These are phyloP conservation scores for Poeciliopsis turrubarensis DNA, from an alignment of 2,113 vertebrate species.

Conservation along the genomic window DNA sequence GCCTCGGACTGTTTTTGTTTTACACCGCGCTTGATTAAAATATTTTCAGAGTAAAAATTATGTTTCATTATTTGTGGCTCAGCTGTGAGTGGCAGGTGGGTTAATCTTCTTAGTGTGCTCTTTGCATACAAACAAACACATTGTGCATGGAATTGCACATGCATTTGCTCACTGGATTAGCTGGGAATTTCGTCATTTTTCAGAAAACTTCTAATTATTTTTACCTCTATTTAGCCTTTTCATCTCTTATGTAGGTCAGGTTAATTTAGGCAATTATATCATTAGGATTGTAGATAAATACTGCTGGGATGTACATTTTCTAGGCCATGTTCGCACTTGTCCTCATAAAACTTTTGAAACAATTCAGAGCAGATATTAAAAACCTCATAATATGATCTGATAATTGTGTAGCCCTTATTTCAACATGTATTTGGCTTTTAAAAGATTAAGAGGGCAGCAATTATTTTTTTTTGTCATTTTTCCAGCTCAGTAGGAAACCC, in stretches of 20 bases:
- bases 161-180: neutral
- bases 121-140: neutral
- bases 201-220: constrained; percentile 2
- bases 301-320: constrained; percentile 8
- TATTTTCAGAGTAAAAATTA: neutral
- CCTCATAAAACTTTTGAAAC: neutral
- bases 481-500: constrained; percentile 9
- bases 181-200: neutral
- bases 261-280: constrained; percentile 3
- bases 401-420: neutral
- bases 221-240: constrained; percentile 11
- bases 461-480: neutral
- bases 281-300: constrained; percentile 12
- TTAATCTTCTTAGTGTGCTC: neutral
- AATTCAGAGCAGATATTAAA: neutral
- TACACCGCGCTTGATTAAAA: neutral
- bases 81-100: constrained; percentile 1
- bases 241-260: neutral
- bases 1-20: neutral
- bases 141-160: no score
- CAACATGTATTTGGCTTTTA: neutral
- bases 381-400: neutral
- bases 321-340: neutral
- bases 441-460: neutral
- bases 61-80: neutral